These are phyloP conservation scores for Rhinolophus ferrumequinum DNA, from an alignment of 2,113 vertebrate species.

Conservation along the genomic window DNA sequence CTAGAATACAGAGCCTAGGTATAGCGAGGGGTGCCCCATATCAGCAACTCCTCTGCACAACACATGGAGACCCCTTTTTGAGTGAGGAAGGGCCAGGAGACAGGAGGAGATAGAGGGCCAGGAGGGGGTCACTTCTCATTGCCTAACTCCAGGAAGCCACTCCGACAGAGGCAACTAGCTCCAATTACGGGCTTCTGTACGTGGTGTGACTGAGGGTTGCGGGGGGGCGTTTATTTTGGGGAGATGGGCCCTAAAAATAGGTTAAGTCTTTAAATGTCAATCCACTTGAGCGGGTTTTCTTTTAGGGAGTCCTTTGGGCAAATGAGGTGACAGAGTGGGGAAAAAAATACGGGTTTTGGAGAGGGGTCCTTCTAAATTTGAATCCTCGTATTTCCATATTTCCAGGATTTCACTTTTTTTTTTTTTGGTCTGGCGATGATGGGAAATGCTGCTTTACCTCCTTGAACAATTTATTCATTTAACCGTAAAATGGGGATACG, in stretches of 20 bases:
- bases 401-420: too few species aligned
- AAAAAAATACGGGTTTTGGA: not conserved
- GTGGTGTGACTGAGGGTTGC: not conserved
- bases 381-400: not conserved
- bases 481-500: not conserved
- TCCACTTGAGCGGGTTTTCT: not conserved
- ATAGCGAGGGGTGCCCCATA: not conserved
- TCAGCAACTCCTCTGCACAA: too few species aligned
- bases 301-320: not conserved
- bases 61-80: not conserved
- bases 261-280: not conserved
- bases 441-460: not conserved
- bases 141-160: not conserved
- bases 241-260: not conserved
- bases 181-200: not conserved
- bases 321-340: not conserved
- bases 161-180: not conserved
- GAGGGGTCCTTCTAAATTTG: not conserved
- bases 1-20: not conserved
- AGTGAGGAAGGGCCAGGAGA: not conserved
- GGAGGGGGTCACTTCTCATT: not conserved
- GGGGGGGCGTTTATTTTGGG: not conserved
- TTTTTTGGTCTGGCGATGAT: not conserved
- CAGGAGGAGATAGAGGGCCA: not conserved
- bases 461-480: not conserved